Base-by-base conservation (phyloP, 2,888 invertebrate species). In the Drosophila anomalipes region DNA sequence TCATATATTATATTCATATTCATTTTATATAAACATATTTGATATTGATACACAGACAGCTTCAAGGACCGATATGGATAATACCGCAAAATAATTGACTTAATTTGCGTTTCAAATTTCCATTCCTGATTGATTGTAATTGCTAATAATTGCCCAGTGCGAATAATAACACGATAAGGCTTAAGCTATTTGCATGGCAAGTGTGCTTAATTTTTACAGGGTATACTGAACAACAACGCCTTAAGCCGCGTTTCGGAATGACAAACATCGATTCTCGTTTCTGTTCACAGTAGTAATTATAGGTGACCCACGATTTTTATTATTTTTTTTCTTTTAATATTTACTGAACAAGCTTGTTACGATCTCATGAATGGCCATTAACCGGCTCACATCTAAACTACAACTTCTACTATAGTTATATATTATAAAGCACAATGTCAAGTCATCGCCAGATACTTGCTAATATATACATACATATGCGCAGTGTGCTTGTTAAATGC, bases 361-460 rank as follows among this genome's bases (percentile, higher is more conserved):
- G 49, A 65, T 63, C 41, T 33, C 16, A 16, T 49, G 14, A 56
- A 79, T 68, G 59, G 33, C 51, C 56, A 72, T 69, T 69, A 60
- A 63, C 37, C 30, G 49, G 49, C 67, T 64, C 63, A 39, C 62
- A 73, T 35, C 28, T 53, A 37, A 14, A 37, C 12, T 53, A n/a
- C 30, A 9, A 37, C 14, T 19, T 49, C n/a, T 32, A 52, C 26
- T 30, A 9, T 16, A 7, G n/a, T 44, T 61, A 14, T 51, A 41
- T 39, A n/a, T 32, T 37, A 30, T 19, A 47, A 30, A 41, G 32
- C 14, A 67, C 32, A 64, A 54, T 79, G 62, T 53, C 77, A 61
- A 80, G 74, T 79, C 80, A 79, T 77, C 19, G 68, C 10, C 56
- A 71, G 52, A 39, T 69, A 59, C 56, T 39, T 68, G 49, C 49